phyloP scores from a whole-genome alignment of 2,888 invertebrate genomes.

The Zonitis immaculata region DNA sequence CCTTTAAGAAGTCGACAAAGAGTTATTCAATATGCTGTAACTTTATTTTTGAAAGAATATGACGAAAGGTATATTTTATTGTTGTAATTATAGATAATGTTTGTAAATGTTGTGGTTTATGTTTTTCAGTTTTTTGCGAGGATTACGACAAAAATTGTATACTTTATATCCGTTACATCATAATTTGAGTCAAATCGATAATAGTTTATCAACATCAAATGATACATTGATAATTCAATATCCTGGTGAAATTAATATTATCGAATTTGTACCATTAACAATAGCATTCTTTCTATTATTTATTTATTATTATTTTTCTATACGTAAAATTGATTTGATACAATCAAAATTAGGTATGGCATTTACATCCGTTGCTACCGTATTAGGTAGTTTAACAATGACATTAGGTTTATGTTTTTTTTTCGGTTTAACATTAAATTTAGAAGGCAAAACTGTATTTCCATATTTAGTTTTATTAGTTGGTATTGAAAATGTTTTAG shows the following conservation, averaged over 20 bases:
- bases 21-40: constrained; percentile 85
- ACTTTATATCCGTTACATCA: constrained; percentile 70
- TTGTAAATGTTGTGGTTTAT: constrained; percentile 16
- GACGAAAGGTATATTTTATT: constrained; percentile 62
- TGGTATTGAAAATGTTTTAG: constrained; percentile 88
- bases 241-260: constrained; percentile 81
- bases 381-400: constrained; percentile 83
- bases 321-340: constrained; percentile 91
- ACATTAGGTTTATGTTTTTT: constrained; percentile 85
- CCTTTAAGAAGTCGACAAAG: constrained; percentile 79
- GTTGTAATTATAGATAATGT: background rate
- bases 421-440: constrained; percentile 76
- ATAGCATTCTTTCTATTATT: constrained; percentile 83
- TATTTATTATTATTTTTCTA: constrained; percentile 91
- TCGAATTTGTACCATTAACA: constrained; percentile 77
- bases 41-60: constrained; percentile 76
- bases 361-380: constrained; percentile 83
- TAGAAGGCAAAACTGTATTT: constrained; percentile 85
- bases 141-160: constrained; percentile 65
- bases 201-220: constrained; percentile 32
- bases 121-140: constrained; percentile 70
- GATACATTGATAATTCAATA: constrained; percentile 74
- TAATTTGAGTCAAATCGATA: constrained; percentile 32
- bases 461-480: constrained; percentile 94
- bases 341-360: constrained; percentile 85